A percentile compares a stretch with the other conserved stretches of the same genome.
Conservation (phyloP, 2,797 vertebrate genomes). For the Sebastes minor region DNA sequence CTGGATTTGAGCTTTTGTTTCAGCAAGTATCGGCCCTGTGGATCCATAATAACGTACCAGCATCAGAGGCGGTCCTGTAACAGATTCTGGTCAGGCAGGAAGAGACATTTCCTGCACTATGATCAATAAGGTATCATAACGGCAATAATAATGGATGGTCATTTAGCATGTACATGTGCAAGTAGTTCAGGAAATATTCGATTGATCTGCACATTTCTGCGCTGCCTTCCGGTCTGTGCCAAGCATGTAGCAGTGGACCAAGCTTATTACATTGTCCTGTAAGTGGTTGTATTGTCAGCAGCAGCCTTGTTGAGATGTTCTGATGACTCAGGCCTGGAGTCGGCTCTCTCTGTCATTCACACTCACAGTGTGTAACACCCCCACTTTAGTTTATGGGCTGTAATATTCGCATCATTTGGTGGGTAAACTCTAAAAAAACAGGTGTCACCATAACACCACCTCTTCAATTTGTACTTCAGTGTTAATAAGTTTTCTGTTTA, state of each 20-base stretch:
- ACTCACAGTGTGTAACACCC: background rate
- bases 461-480: background rate
- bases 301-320: background rate
- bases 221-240: background rate
- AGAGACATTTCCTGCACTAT: conserved; percentile 4
- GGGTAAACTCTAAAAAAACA: too few species aligned
- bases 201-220: background rate
- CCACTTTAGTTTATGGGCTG: background rate
- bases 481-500: background rate
- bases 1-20: background rate
- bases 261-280: background rate
- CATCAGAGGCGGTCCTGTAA: background rate
- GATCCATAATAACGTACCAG: background rate
- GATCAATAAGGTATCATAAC: conserved; percentile 40
- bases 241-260: background rate
- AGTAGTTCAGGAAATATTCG: conserved; percentile 9
- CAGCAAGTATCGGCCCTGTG: background rate
- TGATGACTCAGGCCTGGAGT: conserved; percentile 34
- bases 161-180: conserved; percentile 2
- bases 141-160: background rate
- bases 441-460: background rate
- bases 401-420: background rate
- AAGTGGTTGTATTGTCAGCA: conserved; percentile 24
- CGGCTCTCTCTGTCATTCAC: background rate
- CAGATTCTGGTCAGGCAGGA: conserved; percentile 12